Evolutionary conservation across 2,888 invertebrate genomes (phyloP), one percentile per base, ranked within the genome.

Genomic region (Cephalotes varians): DNA sequence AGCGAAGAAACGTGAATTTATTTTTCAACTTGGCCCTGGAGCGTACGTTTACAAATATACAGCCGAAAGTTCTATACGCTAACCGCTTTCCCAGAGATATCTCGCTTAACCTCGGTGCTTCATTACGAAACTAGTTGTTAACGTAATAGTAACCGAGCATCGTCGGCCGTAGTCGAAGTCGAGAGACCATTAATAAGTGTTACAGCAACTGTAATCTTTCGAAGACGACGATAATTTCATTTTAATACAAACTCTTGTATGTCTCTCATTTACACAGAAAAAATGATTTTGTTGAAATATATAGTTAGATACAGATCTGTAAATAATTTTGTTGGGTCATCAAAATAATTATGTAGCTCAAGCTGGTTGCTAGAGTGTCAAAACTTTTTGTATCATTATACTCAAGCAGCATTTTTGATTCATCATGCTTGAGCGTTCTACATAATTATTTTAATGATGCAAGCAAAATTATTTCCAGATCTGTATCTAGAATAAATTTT

Each of bases 91-190:
- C 81, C 82, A 79, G 76, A 88, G 84, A 84, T 65, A 51, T 76
- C 72, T 81, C 54, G 73, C 40, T 65, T 77, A 65, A 80, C 80
- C 82, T 85, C 84, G 76, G 51, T 72, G 67, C 44, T 67, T 79
- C 40, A 58, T 89, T 88, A 83, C 89, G 87, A 88, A 88, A 88
- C 80, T 40, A 49, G 49, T 87, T 85, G 89, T 86, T 85, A 88
- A 86, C 88, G 86, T 82, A 88, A 87, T 72, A 69, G 81, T 85
- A 83, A 85, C 81, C 58, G 67, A 83, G 71, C 81, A 76, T 80
- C 69, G 56, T n/a, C 64, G 25, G 34, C 44, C 34, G 47, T 58
- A 74, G 62, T 54, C 58, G 81, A 56, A 79, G 49, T 37, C 51
- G n/a, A 18, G 77, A 80, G 73, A 80, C 5, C 71, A 77, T 73